A percentile compares a stretch with the other conserved stretches of the same genome.
phyloP scores from a whole-genome alignment of 2,888 invertebrate species.

The Netelia inedita region DNA sequence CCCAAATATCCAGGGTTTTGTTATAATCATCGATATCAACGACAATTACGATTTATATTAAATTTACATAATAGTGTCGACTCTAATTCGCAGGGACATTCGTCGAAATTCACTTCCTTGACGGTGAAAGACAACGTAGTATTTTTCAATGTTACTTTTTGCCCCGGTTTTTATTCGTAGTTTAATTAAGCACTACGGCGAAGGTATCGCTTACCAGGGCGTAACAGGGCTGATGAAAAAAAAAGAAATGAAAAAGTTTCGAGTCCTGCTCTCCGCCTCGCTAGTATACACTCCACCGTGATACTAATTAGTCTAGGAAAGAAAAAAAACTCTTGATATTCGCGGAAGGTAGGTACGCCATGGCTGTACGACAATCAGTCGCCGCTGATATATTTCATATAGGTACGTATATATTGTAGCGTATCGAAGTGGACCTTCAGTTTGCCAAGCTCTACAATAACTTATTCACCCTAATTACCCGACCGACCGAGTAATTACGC shows the following conservation, averaged over 20 bases:
- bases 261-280: constrained; percentile 21
- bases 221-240: constrained; percentile 7
- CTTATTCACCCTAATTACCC: constrained; percentile 59
- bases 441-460: constrained; percentile 50
- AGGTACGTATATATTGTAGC: neutral
- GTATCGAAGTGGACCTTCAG: constrained; percentile 32
- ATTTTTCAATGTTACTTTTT: neutral
- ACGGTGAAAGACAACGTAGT: neutral
- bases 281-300: constrained; percentile 27
- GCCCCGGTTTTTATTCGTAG: neutral
- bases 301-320: constrained; percentile 58
- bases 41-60: too few relatives aligned
- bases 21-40: too few relatives aligned
- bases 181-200: neutral
- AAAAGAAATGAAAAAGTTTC: constrained; percentile 29
- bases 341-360: constrained; percentile 15
- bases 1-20: too few relatives aligned
- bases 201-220: neutral
- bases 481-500: constrained; percentile 58
- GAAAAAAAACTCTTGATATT: constrained; percentile 45
- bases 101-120: neutral
- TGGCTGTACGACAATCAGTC: constrained; percentile 12
- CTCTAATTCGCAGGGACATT: neutral
- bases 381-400: constrained; percentile 7
- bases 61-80: neutral